Percentiles rank a stretch among this genome's conserved stretches.
Conservation (phyloP, 2,797 vertebrate species). For the Rhynchonycteris naso region DNA sequence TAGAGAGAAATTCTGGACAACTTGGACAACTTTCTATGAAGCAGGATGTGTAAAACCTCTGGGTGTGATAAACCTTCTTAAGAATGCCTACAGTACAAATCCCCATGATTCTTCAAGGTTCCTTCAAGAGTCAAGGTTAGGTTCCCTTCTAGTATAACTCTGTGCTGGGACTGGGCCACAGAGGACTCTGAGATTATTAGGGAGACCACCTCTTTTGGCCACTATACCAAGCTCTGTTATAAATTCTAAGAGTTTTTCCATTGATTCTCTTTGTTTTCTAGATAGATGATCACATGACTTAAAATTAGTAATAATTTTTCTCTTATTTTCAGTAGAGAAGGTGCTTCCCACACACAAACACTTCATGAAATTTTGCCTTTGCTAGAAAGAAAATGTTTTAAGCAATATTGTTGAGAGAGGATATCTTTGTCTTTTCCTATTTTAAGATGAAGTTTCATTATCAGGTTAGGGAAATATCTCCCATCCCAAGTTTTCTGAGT, state of each 20-base stretch:
- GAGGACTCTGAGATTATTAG: neutral
- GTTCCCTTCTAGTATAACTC: neutral
- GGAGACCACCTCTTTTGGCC: neutral
- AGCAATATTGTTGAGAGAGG: neutral
- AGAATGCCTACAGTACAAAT: neutral
- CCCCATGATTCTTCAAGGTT: neutral
- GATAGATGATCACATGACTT: neutral
- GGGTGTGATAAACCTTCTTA: neutral
- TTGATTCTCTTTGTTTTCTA: neutral
- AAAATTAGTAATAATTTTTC: neutral
- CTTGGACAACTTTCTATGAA: neutral
- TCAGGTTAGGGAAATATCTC: neutral
- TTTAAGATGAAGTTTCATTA: neutral
- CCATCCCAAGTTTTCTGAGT: neutral
- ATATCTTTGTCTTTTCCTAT: constrained; percentile 12
- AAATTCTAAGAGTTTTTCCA: neutral
- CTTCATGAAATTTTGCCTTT: neutral
- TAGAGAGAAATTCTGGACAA: neutral
- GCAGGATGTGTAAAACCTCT: neutral
- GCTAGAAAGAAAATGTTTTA: constrained; percentile 22
- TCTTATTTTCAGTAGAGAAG: neutral
- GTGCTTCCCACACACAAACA: too few species aligned
- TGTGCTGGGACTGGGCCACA: neutral
- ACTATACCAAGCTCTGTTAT: neutral
- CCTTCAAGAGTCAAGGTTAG: neutral